Evolutionary conservation across 1,140 invertebrate genomes (phyloP).

Genomic region (Drosophila cardini): DNA sequence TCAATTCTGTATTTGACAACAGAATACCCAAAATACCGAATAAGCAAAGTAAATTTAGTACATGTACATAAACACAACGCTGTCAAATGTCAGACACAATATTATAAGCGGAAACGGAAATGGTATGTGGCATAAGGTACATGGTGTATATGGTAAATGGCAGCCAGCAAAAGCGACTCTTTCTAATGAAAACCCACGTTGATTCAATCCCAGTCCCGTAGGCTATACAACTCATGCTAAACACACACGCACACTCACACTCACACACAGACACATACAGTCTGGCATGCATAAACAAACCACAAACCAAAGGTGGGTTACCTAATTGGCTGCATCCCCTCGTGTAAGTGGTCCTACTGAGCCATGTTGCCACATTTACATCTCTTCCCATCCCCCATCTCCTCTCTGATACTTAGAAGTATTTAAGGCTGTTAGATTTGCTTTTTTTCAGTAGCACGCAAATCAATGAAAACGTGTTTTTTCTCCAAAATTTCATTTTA

Average conservation of each 20-base stretch:
- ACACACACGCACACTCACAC: neutral
- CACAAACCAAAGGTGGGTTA: slow-evolving; percentile 38
- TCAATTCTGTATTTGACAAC: slow-evolving; percentile 34
- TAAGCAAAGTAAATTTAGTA: slow-evolving; percentile 13
- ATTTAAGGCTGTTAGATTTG: slow-evolving; percentile 11
- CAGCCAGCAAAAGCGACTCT: neutral
- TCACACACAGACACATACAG: slow-evolving; percentile 2
- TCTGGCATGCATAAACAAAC: slow-evolving; percentile 33
- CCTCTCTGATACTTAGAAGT: slow-evolving; percentile 1
- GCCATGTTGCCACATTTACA: neutral
- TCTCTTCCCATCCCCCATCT: neutral
- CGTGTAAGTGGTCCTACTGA: slow-evolving; percentile 1
- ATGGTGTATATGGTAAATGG: neutral
- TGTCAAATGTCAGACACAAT: slow-evolving; percentile 31
- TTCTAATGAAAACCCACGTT: slow-evolving; percentile 27
- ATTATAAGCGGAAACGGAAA: slow-evolving; percentile 45
- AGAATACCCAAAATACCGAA: slow-evolving; percentile 8
- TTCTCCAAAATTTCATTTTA: slow-evolving; percentile 34
- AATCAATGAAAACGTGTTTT: slow-evolving; percentile 37
- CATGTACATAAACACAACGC: slow-evolving; percentile 23
- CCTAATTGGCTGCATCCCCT: slow-evolving; percentile 49
- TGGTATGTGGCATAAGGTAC: slow-evolving; percentile 12
- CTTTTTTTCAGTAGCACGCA: neutral
- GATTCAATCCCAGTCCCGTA: slow-evolving; percentile 3
- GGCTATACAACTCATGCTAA: slow-evolving; percentile 14